Base-by-base conservation (phyloP, 2,888 invertebrate genomes). In the Criorhina ranunculi region DNA sequence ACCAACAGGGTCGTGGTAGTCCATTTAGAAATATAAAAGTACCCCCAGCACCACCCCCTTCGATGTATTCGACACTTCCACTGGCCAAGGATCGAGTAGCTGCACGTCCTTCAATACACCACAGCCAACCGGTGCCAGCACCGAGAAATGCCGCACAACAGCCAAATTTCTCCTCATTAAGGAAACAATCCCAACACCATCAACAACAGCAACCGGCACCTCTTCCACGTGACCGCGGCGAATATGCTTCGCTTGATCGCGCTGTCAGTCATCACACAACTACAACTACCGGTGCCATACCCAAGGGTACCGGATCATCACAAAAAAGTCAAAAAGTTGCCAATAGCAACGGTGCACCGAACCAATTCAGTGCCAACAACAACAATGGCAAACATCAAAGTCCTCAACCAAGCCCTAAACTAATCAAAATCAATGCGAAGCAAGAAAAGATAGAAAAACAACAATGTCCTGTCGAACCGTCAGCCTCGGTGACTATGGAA, bases 181-280 rank as follows among this genome's bases (percentile, higher is more conserved):
- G 73, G 24, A 72, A 72, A 11, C 88, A 80, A n/a, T 82, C 87
- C 11, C 87, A 75, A 12, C 80, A 76, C 46, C 83, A 81, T 73
- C 64, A 77, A n/a, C 77, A 72, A 17, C 60, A 64, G 42, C 55
- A 57, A 44, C 67, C 62, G 5, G 15, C 72, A 12, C 62, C 82
- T 7, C 19, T 83, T 11, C 44, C 87, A 55, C 87, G 87, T 46
- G 87, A 88, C 37, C 80, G 88, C 29, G 87, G 88, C 1, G 91
- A 91, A 69, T 91, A 90, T 88, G 89, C 91, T 0, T 91, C 91
- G 0, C 42, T 91, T 19, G 91, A 91, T 87, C 89, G 91, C 2
- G 75, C 29, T 31, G 72, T 83, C 42, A 62, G 66, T 59, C 79
- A 86, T 49, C 69, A 17, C 44, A 75, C 59, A 15, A 59, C 62